These are phyloP conservation scores for Myotis myotis DNA, from an alignment of 2,797 vertebrate species.

Conservation along the genomic window DNA sequence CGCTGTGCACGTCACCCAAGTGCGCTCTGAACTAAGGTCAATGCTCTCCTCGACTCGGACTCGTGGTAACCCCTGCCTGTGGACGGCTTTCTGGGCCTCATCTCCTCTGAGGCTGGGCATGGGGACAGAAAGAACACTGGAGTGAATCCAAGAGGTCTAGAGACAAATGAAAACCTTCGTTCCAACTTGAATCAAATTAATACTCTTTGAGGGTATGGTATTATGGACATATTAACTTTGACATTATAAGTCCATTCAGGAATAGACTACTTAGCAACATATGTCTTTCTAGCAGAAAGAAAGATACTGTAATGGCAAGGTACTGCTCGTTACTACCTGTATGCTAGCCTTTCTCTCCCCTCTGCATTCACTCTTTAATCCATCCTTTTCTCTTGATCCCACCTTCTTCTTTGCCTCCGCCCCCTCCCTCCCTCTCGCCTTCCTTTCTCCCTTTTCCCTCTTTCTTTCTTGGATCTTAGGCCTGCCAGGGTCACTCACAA, in stretches of 20 bases:
- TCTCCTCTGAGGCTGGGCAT: background rate
- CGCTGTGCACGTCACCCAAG: background rate
- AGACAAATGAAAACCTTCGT: background rate
- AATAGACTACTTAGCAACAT: background rate
- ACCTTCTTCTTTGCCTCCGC: background rate
- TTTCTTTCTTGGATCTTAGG: background rate
- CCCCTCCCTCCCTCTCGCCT: fast-evolving
- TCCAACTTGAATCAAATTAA: background rate
- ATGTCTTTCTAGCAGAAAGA: background rate
- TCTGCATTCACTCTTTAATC: background rate
- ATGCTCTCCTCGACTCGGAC: background rate
- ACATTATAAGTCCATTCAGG: background rate
- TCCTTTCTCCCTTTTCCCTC: fast-evolving
- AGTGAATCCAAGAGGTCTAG: background rate
- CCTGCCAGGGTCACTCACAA: background rate
- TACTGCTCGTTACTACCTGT: background rate
- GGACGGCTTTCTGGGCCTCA: background rate
- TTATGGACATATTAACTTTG: background rate
- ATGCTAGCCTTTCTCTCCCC: background rate
- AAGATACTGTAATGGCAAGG: background rate
- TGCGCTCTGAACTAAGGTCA: background rate
- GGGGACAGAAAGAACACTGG: background rate
- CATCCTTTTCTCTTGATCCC: background rate
- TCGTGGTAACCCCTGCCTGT: background rate
- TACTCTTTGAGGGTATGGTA: background rate